Percentiles rank a stretch among this genome's conserved stretches.
These are phyloP conservation scores for Radopholus similis DNA, from an alignment of 1,140 invertebrate species.

Conservation along the genomic window DNA sequence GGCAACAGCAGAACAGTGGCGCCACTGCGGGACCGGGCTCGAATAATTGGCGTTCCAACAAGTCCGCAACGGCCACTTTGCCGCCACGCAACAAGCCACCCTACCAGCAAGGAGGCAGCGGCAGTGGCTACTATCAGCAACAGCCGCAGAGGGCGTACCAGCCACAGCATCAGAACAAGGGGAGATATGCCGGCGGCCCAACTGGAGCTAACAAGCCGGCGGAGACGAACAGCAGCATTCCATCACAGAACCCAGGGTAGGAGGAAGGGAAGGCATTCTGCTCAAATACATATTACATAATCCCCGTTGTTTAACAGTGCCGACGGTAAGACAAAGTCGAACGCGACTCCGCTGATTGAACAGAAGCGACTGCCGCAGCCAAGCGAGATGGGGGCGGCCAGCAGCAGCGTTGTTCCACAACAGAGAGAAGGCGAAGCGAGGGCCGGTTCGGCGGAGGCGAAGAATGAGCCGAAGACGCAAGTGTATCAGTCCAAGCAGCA, in stretches of 20 bases:
- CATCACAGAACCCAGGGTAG: no score
- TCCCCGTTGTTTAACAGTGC: no score
- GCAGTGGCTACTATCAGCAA: background rate
- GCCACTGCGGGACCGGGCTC: no score
- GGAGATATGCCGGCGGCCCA: background rate
- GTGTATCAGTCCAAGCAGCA: no score
- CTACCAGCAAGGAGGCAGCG: background rate
- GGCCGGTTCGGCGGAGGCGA: no score
- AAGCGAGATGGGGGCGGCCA: no score
- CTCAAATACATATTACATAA: no score
- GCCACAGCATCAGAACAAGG: background rate
- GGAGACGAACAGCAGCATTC: background rate
- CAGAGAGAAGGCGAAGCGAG: no score
- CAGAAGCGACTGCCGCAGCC: no score
- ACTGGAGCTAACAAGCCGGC: background rate
- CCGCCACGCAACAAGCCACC: background rate
- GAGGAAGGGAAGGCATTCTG: background rate
- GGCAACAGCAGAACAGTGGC: background rate
- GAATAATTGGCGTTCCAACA: no score
- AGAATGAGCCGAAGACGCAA: no score
- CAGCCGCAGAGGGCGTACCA: background rate
- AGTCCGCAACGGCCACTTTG: background rate
- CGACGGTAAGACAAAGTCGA: background rate
- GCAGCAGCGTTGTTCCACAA: no score
- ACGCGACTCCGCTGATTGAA: background rate